phyloP scores from a whole-genome alignment of 1,140 invertebrate species.

The Aporrectodea caliginosa region DNA sequence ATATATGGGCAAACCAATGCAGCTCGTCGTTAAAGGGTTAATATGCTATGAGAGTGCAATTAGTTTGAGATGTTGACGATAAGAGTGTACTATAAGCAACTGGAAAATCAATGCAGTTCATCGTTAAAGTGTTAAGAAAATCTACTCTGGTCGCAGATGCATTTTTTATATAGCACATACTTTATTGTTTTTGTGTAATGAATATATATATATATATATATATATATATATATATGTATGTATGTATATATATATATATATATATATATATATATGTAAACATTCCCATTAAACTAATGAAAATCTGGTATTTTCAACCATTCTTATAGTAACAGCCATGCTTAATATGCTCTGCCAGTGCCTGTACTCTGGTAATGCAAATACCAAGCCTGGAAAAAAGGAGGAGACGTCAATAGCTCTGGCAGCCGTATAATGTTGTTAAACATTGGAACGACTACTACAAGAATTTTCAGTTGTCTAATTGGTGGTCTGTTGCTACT shows the following conservation, averaged over 20 bases:
- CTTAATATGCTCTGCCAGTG: not conserved
- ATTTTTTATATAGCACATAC: no score
- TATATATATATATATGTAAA: not conserved
- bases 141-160: no score
- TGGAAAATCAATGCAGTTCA: no score
- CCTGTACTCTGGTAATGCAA: no score
- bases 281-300: not conserved
- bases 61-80: no score
- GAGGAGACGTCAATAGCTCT: not conserved
- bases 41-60: no score
- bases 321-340: not conserved
- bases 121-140: no score
- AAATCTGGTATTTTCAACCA: not conserved
- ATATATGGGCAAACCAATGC: no score
- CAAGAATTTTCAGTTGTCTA: not conserved
- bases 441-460: not conserved
- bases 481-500: not conserved
- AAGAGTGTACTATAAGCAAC: no score
- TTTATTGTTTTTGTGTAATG: no score
- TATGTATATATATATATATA: slow-evolving; percentile 1
- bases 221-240: not conserved
- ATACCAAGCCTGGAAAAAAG: not conserved
- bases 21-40: no score
- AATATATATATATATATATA: slow-evolving; percentile 4
- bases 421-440: not conserved